A percentile compares a stretch with the other conserved stretches of the same genome.
phyloP scores from a whole-genome alignment of 2,888 invertebrate species.

The Torymus texanus region DNA sequence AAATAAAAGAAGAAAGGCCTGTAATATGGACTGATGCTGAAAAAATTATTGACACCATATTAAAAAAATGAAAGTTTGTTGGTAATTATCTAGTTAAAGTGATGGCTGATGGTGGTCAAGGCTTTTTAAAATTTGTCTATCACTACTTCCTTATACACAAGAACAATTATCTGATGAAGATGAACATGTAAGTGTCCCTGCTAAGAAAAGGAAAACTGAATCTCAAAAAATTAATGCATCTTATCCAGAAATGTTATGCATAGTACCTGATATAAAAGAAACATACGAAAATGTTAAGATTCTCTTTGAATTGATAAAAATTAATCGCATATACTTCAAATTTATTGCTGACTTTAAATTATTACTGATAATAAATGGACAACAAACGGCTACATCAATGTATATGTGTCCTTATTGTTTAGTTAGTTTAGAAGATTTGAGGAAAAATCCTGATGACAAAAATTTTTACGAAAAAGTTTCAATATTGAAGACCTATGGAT shows the following conservation, averaged over 20 bases:
- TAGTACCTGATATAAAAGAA: background rate
- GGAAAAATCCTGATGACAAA: too few relatives aligned
- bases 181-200: too few relatives aligned
- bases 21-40: background rate
- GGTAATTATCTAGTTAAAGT: background rate
- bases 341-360: too few relatives aligned
- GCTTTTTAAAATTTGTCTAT: too few relatives aligned
- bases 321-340: background rate
- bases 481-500: too few relatives aligned
- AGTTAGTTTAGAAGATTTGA: too few relatives aligned
- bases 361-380: too few relatives aligned
- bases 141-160: too few relatives aligned
- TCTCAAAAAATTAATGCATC: slow-evolving; percentile 6
- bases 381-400: too few relatives aligned
- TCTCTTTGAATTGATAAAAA: background rate
- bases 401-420: too few relatives aligned
- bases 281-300: background rate
- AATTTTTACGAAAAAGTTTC: too few relatives aligned
- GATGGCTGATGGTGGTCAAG: background rate
- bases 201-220: background rate
- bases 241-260: background rate
- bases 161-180: too few relatives aligned
- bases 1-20: background rate
- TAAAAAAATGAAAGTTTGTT: background rate
- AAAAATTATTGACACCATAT: background rate